Percentiles rank a stretch among this genome's conserved stretches.
Evolutionary conservation across 2,888 invertebrate species (phyloP).

Genomic region (Dorcus parallelipipedus): DNA sequence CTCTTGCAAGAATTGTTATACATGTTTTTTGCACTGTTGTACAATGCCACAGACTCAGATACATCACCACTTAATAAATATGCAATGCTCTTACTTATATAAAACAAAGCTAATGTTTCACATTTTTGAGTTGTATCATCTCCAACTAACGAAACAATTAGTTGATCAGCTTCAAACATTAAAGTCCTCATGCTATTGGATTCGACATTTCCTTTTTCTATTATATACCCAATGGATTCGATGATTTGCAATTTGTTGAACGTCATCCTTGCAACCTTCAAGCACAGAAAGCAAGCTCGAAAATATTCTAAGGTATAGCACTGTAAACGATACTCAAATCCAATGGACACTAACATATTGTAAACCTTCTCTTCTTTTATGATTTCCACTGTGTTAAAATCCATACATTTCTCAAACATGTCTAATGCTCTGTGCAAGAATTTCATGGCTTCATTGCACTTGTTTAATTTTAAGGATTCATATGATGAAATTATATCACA

Average conservation of each 20-base stretch:
- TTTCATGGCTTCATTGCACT: constrained; percentile 22
- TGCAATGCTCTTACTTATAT: constrained; percentile 22
- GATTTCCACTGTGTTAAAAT: neutral
- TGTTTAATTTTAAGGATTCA: constrained; percentile 31
- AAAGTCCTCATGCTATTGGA: constrained; percentile 18
- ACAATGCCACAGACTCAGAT: constrained; percentile 25
- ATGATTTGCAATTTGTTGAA: constrained; percentile 25
- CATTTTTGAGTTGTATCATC: constrained; percentile 1
- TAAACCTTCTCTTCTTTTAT: constrained; percentile 17
- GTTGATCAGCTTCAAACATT: constrained; percentile 13
- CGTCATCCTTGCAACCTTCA: constrained; percentile 26
- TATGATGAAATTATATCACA: constrained; percentile 37
- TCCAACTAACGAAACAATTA: constrained; percentile 5
- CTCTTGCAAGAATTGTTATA: constrained; percentile 12
- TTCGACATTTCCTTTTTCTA: constrained; percentile 21
- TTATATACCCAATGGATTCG: constrained; percentile 29
- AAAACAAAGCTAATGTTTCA: constrained; percentile 15
- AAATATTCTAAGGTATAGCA: constrained; percentile 27
- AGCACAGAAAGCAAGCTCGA: constrained; percentile 29
- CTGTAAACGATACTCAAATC: constrained; percentile 33
- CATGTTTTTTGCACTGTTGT: constrained; percentile 25
- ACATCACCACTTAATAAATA: constrained; percentile 15
- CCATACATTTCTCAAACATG: constrained; percentile 18
- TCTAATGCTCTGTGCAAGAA: constrained; percentile 27
- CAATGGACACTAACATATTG: constrained; percentile 26